Base-by-base conservation (phyloP, 92 coral and sea anemone species). In the Chrysogorgia sp. region DNA sequence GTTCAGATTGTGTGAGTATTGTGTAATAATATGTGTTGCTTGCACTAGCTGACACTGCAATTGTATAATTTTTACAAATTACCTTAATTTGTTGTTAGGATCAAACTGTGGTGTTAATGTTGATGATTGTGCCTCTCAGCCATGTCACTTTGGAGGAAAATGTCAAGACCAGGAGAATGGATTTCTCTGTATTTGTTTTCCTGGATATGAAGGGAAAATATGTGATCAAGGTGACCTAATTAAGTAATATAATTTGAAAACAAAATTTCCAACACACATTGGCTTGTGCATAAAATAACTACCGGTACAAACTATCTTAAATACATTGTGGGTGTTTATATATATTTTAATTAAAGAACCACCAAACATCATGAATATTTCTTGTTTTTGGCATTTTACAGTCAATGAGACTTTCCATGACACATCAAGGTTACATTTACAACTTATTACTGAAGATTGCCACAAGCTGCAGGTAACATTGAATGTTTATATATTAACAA, bases 71-170 rank as follows among this genome's bases (percentile, higher is more conserved):
- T 4, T 37, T 37, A 4, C 12, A 52, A 52, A 52, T 52, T 52
- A 52, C 17, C 6, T 5, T 17, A 52, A 5, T 17, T 6, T 57
- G 23, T 68, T 2, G 23, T 31, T 53, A 71, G 78, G 78, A 17
- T 56, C 92, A 29, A 94, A 94, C 82, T 94, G 98, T 87, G 97
- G 87, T 2, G 90, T 94, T 19, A 84, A 94, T 61, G 88, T 91
- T 31, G 84, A 94, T 72, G 98, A 94, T 68, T 94, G 98, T 63
- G 85, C 79, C 1, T 81, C 90, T 15, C 81, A 83, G 19, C 98
- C 98, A 24, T 94, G 98, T 71, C 76, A 79, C 77, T 91, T 91
- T 81, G 97, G 97, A n/a, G 97, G 97, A 10, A 91, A 91, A 6
- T 94, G 98, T 63, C 71, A 83, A 34, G 98, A 94, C 71, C 64